phyloP scores from a whole-genome alignment of 2,888 invertebrate genomes.

The Copidosoma aretas region DNA sequence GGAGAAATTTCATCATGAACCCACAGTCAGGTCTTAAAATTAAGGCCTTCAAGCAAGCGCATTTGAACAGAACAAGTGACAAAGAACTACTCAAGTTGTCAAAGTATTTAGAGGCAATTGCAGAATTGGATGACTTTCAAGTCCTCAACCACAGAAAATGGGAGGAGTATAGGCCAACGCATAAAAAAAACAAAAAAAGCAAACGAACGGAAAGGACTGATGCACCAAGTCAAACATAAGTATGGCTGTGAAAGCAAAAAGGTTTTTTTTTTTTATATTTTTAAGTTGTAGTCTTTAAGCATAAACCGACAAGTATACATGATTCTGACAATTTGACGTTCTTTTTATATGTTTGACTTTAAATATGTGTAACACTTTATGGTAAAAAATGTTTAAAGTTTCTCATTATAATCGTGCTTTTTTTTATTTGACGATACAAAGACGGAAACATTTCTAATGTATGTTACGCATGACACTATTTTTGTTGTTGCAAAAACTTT shows the following conservation, averaged over 20 bases:
- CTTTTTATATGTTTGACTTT: too few relatives aligned
- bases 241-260: constrained; percentile 27
- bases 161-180: constrained; percentile 77
- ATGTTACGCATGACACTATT: too few relatives aligned
- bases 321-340: constrained; percentile 15
- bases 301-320: constrained; percentile 24
- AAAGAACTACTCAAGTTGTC: constrained; percentile 81
- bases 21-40: constrained; percentile 92
- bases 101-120: constrained; percentile 83
- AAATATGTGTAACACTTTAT: too few relatives aligned
- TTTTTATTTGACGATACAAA: too few relatives aligned
- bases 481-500: too few relatives aligned
- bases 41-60: constrained; percentile 88
- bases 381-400: too few relatives aligned
- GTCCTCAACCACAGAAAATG: constrained; percentile 88
- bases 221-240: constrained; percentile 32
- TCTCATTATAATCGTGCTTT: too few relatives aligned
- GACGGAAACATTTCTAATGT: not conserved
- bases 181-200: constrained; percentile 48
- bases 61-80: constrained; percentile 84
- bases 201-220: constrained; percentile 44
- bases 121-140: constrained; percentile 81
- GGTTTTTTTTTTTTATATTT: constrained; percentile 34
- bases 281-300: constrained; percentile 12
- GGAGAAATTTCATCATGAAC: constrained; percentile 97